phyloP scores from a whole-genome alignment of 2,888 invertebrate species.

The Apamea crenata region DNA sequence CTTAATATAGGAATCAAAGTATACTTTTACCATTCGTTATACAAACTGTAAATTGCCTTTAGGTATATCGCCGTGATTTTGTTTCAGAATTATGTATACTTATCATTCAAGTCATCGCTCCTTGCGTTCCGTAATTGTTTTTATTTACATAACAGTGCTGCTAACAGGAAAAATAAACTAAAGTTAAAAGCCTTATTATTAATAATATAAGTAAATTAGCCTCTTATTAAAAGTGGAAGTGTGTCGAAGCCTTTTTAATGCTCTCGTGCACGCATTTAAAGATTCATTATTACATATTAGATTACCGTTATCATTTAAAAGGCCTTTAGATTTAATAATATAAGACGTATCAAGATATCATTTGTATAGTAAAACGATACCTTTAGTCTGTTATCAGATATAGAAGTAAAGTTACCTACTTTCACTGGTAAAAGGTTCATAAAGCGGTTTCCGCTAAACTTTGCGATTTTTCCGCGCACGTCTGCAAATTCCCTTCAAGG shows the following conservation, averaged over 20 bases:
- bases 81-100: constrained; percentile 16
- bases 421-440: background rate
- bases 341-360: constrained; percentile 10
- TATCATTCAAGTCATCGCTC: constrained; percentile 39
- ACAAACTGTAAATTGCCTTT: background rate
- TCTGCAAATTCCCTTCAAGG: constrained; percentile 71
- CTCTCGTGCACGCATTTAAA: constrained; percentile 21
- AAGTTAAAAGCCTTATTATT: constrained; percentile 27
- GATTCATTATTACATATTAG: constrained; percentile 27
- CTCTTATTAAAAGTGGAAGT: constrained; percentile 27
- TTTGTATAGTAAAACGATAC: constrained; percentile 9
- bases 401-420: background rate
- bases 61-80: constrained; percentile 7
- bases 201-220: constrained; percentile 36
- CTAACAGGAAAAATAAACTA: constrained; percentile 18
- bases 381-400: background rate
- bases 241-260: constrained; percentile 13
- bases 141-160: constrained; percentile 46
- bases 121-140: constrained; percentile 32
- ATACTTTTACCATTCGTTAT: background rate
- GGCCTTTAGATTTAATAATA: constrained; percentile 21
- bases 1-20: background rate
- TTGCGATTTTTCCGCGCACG: constrained; percentile 67
- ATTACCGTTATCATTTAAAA: constrained; percentile 9
- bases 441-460: background rate